phyloP scores from a whole-genome alignment of 2,113 vertebrate species.

The Pseudorasbora parva region DNA sequence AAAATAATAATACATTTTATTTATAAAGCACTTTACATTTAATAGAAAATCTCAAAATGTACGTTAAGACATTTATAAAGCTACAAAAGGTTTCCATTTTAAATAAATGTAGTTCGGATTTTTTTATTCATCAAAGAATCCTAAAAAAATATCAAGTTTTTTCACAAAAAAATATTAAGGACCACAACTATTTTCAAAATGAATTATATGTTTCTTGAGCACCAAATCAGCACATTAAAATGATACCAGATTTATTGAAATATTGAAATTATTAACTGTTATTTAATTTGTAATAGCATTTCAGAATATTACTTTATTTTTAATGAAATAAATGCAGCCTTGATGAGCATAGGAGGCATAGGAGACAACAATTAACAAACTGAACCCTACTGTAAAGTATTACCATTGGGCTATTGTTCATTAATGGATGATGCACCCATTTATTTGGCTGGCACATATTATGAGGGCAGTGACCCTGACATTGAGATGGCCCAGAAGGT shows the following conservation, averaged over 20 bases:
- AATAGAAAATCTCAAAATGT: no score
- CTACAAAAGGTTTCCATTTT: no score
- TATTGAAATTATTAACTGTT: no score
- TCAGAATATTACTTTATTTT: not conserved
- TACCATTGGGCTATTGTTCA: not conserved
- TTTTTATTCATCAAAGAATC: no score
- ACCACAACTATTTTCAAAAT: not conserved
- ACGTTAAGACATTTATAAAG: no score
- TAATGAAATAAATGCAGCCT: no score
- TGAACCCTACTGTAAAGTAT: not conserved
- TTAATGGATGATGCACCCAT: not conserved
- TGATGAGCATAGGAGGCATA: no score
- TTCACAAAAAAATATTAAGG: not conserved
- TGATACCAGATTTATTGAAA: no score
- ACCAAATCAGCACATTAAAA: not conserved
- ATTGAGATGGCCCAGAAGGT: constrained; percentile 59
- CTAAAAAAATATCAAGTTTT: not conserved
- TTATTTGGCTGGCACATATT: constrained; percentile 29
- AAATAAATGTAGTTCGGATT: no score
- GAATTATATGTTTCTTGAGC: no score
- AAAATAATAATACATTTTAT: no score
- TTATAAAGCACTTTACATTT: no score
- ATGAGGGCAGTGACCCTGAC: constrained; percentile 64
- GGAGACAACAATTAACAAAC: not conserved
- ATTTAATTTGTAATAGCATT: not conserved